phyloP scores from a whole-genome alignment of 2,888 invertebrate genomes.

The Barypeithes pellucidus region DNA sequence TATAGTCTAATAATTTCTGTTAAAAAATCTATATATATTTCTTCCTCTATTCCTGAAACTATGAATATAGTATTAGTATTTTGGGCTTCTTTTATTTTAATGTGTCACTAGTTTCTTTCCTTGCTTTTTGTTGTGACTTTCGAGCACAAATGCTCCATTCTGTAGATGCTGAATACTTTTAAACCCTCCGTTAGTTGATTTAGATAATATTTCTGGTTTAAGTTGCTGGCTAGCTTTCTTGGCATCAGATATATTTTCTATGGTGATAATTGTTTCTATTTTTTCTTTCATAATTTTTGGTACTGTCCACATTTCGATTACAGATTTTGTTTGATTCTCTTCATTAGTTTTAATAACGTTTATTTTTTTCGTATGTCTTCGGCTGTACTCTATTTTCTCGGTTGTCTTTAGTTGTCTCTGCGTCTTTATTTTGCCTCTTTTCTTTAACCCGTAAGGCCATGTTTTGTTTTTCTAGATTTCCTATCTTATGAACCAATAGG shows the following conservation, averaged over 20 bases:
- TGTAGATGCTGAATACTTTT: constrained; percentile 20
- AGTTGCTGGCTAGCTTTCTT: not conserved
- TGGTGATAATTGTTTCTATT: not conserved
- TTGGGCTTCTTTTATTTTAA: constrained; percentile 18
- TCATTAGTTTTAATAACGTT: not conserved
- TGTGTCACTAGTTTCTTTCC: constrained; percentile 22
- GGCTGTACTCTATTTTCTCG: not conserved
- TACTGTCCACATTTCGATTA: too few relatives aligned
- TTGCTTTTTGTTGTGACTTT: constrained; percentile 24
- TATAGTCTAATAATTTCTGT: constrained; percentile 23
- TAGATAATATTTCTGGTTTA: not conserved
- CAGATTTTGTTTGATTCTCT: not conserved
- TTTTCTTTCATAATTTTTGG: not conserved
- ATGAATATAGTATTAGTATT: constrained; percentile 24
- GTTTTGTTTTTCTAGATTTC: not conserved
- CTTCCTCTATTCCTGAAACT: constrained; percentile 24
- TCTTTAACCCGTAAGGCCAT: too few relatives aligned
- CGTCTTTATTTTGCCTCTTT: too few relatives aligned
- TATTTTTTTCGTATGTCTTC: not conserved
- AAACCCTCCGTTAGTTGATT: too few relatives aligned
- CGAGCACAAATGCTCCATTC: constrained; percentile 19
- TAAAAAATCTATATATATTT: too few relatives aligned
- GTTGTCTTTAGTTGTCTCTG: not conserved
- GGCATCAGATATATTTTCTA: not conserved
- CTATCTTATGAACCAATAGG: not conserved